These are phyloP conservation scores for Patella vulgata DNA, from an alignment of 1,140 invertebrate species.

Conservation along the genomic window DNA sequence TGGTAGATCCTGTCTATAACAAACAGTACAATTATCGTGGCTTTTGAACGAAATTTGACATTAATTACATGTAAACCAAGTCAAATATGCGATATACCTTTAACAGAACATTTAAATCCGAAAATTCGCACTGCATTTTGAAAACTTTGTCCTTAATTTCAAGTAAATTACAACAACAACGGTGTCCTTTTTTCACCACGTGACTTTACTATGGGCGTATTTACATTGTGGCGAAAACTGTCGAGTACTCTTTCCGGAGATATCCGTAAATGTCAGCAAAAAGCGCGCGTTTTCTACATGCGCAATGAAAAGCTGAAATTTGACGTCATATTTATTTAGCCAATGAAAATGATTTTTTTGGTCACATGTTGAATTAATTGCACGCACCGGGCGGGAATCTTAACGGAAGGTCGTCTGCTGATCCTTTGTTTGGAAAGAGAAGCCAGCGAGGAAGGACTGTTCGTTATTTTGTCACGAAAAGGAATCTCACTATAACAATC, in stretches of 20 bases:
- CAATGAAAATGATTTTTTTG: conserved; percentile 7
- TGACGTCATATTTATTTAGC: conserved; percentile 1
- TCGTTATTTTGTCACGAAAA: conserved; percentile 2
- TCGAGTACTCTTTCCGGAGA: conserved; percentile 9
- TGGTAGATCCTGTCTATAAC: too few relatives aligned
- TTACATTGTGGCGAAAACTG: background rate
- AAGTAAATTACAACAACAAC: too few relatives aligned
- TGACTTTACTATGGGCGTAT: too few relatives aligned
- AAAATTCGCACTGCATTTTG: conserved; percentile 22
- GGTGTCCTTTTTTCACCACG: too few relatives aligned
- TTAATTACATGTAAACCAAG: conserved; percentile 4
- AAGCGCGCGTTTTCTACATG: conserved; percentile 12
- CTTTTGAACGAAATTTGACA: too few relatives aligned
- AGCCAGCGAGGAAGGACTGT: background rate
- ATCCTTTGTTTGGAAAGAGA: conserved; percentile 13
- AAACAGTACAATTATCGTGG: too few relatives aligned
- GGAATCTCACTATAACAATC: conserved; percentile 11
- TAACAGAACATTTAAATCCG: conserved; percentile 16
- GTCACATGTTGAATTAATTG: conserved; percentile 24
- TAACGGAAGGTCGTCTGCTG: conserved; percentile 24
- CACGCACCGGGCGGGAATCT: conserved; percentile 29
- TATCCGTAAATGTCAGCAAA: conserved; percentile 8
- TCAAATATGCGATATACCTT: conserved; percentile 15
- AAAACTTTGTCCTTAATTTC: conserved; percentile 7
- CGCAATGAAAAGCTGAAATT: background rate